phyloP scores from a whole-genome alignment of 2,113 vertebrate genomes.

The Echinops telfairi region DNA sequence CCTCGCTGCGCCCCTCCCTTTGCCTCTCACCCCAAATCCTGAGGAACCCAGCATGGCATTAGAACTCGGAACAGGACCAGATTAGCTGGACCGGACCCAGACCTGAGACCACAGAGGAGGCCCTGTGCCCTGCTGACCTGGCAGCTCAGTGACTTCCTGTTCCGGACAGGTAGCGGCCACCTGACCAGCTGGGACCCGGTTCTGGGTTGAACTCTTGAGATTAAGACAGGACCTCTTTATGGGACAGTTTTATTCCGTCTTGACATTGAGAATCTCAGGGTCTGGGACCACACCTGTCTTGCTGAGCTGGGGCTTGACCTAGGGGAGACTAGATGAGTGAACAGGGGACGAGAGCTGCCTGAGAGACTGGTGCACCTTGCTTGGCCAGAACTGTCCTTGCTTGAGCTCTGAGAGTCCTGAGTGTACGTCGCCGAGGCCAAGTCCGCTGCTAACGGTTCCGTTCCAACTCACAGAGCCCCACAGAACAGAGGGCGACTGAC shows the following conservation, averaged over 20 bases:
- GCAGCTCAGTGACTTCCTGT: background rate
- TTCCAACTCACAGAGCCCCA: too few species aligned
- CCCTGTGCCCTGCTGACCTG: background rate
- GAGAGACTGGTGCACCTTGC: background rate
- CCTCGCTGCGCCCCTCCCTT: background rate
- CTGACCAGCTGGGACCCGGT: background rate
- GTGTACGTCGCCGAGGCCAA: too few species aligned
- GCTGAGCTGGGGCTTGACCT: rapidly evolving
- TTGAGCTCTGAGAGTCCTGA: too few species aligned
- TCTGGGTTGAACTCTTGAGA: background rate
- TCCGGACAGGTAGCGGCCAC: background rate
- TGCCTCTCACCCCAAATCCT: background rate
- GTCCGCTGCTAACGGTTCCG: too few species aligned
- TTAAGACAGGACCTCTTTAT: background rate
- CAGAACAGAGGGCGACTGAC: too few species aligned
- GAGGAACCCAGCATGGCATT: rapidly evolving
- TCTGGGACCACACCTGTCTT: background rate
- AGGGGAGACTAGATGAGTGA: rapidly evolving
- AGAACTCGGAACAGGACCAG: background rate
- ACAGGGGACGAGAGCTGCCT: background rate
- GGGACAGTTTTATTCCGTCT: background rate
- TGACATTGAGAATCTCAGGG: background rate
- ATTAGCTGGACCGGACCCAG: background rate
- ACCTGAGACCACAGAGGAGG: background rate
- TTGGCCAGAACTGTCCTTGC: background rate